Percentiles rank a stretch among this genome's conserved stretches.
These are phyloP conservation scores for Poecilia gillii DNA, from an alignment of 2,797 vertebrate genomes.

Conservation along the genomic window DNA sequence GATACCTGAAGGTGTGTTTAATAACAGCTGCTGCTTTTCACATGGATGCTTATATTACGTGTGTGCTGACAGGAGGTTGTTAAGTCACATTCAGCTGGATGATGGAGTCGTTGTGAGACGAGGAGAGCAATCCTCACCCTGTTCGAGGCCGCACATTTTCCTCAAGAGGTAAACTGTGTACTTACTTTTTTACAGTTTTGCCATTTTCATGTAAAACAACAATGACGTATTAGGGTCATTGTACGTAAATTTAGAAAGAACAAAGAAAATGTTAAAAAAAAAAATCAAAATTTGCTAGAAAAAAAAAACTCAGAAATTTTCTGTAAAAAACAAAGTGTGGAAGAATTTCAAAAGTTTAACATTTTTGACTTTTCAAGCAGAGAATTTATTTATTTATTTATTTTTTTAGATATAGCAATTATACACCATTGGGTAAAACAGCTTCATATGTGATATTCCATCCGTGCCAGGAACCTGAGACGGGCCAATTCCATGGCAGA, in stretches of 20 bases:
- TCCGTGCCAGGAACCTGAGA: constrained; percentile 61
- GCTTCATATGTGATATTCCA: neutral
- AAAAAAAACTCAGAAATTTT: too few relatives aligned
- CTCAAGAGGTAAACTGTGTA: constrained; percentile 61
- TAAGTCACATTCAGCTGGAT: constrained; percentile 6
- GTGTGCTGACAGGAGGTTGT: constrained; percentile 50
- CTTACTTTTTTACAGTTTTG: neutral
- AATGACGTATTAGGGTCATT: neutral
- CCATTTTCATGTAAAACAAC: neutral
- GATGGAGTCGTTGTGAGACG: neutral
- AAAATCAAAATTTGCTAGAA: too few relatives aligned
- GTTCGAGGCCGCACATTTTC: constrained; percentile 57
- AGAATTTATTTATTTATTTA: too few relatives aligned
- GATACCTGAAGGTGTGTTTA: neutral
- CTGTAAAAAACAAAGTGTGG: too few relatives aligned
- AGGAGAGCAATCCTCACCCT: constrained; percentile 13
- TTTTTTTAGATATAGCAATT: too few relatives aligned
- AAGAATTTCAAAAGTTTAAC: too few relatives aligned
- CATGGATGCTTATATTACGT: neutral
- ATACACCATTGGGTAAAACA: neutral
- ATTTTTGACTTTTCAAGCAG: too few relatives aligned
- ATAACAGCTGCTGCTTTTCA: neutral
- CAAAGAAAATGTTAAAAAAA: too few relatives aligned
- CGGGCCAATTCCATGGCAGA: neutral
- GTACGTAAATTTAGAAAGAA: neutral